Percentiles rank a stretch among this genome's conserved stretches.
phyloP scores from a whole-genome alignment of 2,888 invertebrate genomes.

The Himalopsyche japonica region DNA sequence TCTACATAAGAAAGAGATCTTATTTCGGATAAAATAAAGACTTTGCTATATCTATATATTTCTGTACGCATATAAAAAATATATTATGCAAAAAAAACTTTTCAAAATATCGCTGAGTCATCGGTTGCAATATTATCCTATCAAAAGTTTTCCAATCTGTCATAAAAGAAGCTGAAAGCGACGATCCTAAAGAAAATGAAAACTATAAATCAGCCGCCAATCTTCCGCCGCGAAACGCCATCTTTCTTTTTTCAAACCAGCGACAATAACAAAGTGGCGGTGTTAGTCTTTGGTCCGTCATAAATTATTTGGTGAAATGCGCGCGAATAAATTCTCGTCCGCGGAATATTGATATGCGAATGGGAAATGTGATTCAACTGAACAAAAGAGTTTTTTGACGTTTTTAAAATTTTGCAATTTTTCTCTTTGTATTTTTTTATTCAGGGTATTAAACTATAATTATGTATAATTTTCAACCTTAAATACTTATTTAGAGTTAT shows the following conservation, averaged over 20 bases:
- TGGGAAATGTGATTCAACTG: not conserved
- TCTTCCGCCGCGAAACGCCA: not conserved
- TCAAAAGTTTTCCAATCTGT: conserved; percentile 1
- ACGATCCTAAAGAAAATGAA: not conserved
- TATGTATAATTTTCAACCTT: too few species aligned
- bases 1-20: too few species aligned
- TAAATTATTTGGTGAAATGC: not conserved
- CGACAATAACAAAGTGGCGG: not conserved
- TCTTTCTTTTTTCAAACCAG: not conserved
- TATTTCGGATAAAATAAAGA: too few species aligned
- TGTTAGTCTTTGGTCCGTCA: not conserved
- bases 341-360: not conserved
- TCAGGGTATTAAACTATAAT: too few species aligned
- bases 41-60: too few species aligned
- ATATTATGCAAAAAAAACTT: not conserved
- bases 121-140: not conserved
- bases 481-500: too few species aligned
- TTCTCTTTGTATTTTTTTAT: too few species aligned
- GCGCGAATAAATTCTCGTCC: not conserved
- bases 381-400: not conserved
- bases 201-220: not conserved
- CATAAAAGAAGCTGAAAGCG: not conserved
- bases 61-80: too few species aligned
- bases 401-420: not conserved
- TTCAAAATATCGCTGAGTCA: not conserved